Base-by-base conservation (phyloP, 2,113 vertebrate genomes). In the Miniopterus natalensis region DNA sequence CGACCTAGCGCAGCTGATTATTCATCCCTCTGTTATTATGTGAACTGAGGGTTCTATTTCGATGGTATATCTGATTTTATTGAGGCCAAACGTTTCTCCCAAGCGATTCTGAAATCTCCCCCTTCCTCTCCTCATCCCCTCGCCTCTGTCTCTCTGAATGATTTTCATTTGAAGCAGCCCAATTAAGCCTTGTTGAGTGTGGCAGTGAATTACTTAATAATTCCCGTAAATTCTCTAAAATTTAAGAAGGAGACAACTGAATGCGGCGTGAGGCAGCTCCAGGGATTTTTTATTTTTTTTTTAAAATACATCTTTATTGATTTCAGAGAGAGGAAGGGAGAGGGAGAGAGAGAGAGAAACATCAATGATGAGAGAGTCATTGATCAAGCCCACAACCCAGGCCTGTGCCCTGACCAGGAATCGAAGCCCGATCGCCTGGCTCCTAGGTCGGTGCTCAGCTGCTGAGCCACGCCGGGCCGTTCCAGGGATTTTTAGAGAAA, bases 191-290 rank as follows among this genome's bases (percentile, higher is more conserved):
- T 83, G 36, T 87, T 80, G 57, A 87, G 13, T 42, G 7, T 73
- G 86, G 66, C 36, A 61, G 63, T 90, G 84, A 79, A 91, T 96
- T 83, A 85, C 25, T 63, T 78, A 80, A 53, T 45, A 81, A 80
- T 74, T 83, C 61, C 53, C 87, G 40, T 84, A 95, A 95, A 89
- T 61, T 85, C 40, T 91, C 31, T 88, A 45, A 86, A 66, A 79
- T 57, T 27, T 25, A 88, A 47, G 59, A 40, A 29, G 85, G 61
- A 83, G 73, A 79, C 91, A 84, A 59, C 31, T 45, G 68, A 79
- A 14, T 70, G 40, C 45, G 53, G 45, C 5, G 4, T 77, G 61
- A 94, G 47, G 40, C 27, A 93, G 51, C 51, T 27, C 71, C 36
- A 59, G 73, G 66, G 73, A 57, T 36, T 36, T 36, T 36, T 36